Base-by-base conservation (phyloP, 2,888 invertebrate genomes). In the Leptopilina syphax region DNA sequence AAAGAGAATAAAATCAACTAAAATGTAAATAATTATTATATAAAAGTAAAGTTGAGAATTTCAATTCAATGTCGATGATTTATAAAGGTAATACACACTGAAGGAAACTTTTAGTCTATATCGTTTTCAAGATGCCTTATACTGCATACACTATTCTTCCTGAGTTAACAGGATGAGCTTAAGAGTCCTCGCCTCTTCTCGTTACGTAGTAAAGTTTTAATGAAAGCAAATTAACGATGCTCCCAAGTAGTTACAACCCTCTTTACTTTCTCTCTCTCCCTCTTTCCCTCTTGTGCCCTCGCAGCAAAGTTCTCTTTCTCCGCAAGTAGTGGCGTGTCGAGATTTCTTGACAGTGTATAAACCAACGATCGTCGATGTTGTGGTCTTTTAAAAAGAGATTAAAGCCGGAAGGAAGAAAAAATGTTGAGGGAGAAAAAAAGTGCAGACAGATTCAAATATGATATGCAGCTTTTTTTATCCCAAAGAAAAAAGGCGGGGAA, bases 181-280 rank as follows among this genome's bases (percentile, higher is more conserved):
- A 34, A 73, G 57, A 57, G 73, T 73, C 57, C 57, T 73, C 57
- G 54, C 27, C 57, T 73, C 57, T 73, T 60, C 73, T 41, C 34
- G 73, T 57, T 73, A 73, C 57, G 57, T 73, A 73, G 57, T 73
- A 60, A 73, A 60, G 73, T 73, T 73, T 73, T 60, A 60, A 73
- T 73, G 73, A 57, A 73, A 57, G 57, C 57, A 73, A 73, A 73
- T 73, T 73, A 73, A 57, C 57, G 57, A 73, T 73, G 18, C 57
- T 73, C 57, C 34, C 9, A 73, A 54, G 34, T 18, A 34, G 70
- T 73, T 73, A 70, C 70, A 73, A 73, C 54, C 50, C 54, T 57
- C 70, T 50, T 73, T 73, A 54, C 57, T 8, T 34, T 8, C 54
- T 54, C 34, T 44, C 44, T 44, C 44, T 44, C 44, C 5, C 44